Base-by-base conservation (phyloP, 2,113 vertebrate genomes). In the Pampusana beccarii region DNA sequence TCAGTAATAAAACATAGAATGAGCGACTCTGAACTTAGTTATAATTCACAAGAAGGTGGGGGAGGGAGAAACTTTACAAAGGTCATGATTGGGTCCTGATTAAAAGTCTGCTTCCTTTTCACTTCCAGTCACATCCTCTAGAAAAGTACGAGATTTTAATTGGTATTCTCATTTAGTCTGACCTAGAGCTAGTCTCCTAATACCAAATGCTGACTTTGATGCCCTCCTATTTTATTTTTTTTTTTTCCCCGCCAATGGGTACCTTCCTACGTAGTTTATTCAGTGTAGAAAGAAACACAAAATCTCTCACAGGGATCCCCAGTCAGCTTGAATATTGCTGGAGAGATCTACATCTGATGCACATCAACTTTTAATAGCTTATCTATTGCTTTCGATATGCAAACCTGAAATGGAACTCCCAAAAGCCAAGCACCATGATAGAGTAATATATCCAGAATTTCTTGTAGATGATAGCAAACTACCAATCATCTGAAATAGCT, bases 391-490 rank as follows among this genome's bases (percentile, higher is more conserved):
- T 66, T 81, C 19, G 53, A 62, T 56, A 56, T 17, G 13, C 88
- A 82, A 96, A 92, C 31, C 53, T 95, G 85, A 95, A 67, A 92
- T 31, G 60, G 34, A 93, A 42, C 65, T 88, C 58, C 16, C 88
- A 70, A 90, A 89, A 96, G 33, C 29, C 11, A 56, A 91, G 64
- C 16, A 78, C 24, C 69, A 84, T 56, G 56, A 92, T 60, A 72
- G 26, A 54, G 44, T n/a, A 90, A 93, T 44, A 80, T 7, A 56
- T 60, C 64, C 44, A 69, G 48, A 94, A 86, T 70, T 80, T 80
- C 16, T 85, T 88, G 72, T 56, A 88, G 65, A 51, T 56, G 51
- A 60, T 2, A 31, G 20, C 16, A 87, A 91, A 82, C 66, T 46
- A 77, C 31, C 17, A 24, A 54, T 34, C 50, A 73, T 19, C 50